Percentiles rank a stretch among this genome's conserved stretches.
Evolutionary conservation across 2,797 vertebrate genomes (phyloP).

Genomic region (Xenopus petersii): DNA sequence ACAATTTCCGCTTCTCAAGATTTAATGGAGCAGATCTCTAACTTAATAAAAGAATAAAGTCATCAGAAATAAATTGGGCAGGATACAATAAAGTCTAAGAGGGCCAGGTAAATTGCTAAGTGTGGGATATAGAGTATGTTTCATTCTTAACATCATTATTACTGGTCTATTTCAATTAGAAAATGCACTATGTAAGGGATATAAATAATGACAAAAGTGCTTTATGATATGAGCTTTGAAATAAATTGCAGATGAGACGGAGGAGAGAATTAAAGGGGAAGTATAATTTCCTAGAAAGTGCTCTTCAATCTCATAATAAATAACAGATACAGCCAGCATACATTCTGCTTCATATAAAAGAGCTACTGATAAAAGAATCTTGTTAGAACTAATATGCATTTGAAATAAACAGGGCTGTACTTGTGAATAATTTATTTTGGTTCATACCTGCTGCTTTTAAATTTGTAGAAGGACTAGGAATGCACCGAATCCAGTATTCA

Average conservation of each 20-base stretch:
- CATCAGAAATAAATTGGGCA: constrained; percentile 4
- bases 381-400: no score
- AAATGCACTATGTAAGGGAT: neutral
- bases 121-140: neutral
- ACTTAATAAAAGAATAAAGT: neutral
- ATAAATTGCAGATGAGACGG: neutral
- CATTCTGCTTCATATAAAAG: no score
- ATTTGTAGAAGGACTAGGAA: no score
- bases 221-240: neutral
- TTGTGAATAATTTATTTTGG: no score
- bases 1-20: neutral
- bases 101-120: neutral
- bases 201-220: neutral
- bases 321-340: no score
- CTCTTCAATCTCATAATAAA: no score
- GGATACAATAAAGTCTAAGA: neutral
- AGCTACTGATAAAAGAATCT: no score
- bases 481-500: no score
- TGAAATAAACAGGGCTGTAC: no score
- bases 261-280: neutral
- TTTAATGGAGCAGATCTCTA: neutral
- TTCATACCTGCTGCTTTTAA: no score
- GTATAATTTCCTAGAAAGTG: no score
- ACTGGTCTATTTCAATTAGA: neutral
- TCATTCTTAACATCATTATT: neutral